A percentile compares a stretch with the other conserved stretches of the same genome.
Evolutionary conservation across 2,888 invertebrate genomes (phyloP).

Genomic region (Trissonchulus latispiculum): DNA sequence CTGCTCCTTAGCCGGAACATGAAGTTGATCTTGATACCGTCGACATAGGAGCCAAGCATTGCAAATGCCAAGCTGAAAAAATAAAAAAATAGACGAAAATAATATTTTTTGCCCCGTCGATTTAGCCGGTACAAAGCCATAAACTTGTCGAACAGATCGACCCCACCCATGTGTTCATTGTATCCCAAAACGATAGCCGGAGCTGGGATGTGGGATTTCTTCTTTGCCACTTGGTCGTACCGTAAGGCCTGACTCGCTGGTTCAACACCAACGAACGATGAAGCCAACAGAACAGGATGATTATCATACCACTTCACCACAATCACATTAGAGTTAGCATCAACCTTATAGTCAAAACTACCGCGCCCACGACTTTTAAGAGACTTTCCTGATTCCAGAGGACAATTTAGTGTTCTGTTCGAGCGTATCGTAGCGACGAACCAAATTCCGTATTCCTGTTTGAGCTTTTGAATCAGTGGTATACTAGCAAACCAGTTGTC

Average conservation of each 20-base stretch:
- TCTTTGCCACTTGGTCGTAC: constrained; percentile 26
- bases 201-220: constrained; percentile 2
- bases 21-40: background rate
- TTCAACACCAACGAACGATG: constrained; percentile 30
- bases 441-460: background rate
- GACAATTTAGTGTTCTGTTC: background rate
- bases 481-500: constrained; percentile 15
- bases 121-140: background rate
- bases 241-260: constrained; percentile 31
- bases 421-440: background rate
- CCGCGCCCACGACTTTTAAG: background rate
- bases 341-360: background rate
- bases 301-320: constrained; percentile 34
- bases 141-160: constrained; percentile 39
- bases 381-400: background rate
- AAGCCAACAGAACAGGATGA: constrained; percentile 35
- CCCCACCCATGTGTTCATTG: constrained; percentile 38
- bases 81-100: constrained; percentile 8
- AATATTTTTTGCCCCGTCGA: constrained; percentile 2
- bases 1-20: background rate
- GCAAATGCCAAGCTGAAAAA: background rate
- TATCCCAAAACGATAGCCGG: constrained; percentile 14
- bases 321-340: constrained; percentile 25
- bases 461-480: background rate
- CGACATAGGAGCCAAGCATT: constrained; percentile 5